A percentile compares a stretch with the other conserved stretches of the same genome.
Evolutionary conservation across 2,888 invertebrate genomes (phyloP).

Genomic region (Ophion ventricosus): DNA sequence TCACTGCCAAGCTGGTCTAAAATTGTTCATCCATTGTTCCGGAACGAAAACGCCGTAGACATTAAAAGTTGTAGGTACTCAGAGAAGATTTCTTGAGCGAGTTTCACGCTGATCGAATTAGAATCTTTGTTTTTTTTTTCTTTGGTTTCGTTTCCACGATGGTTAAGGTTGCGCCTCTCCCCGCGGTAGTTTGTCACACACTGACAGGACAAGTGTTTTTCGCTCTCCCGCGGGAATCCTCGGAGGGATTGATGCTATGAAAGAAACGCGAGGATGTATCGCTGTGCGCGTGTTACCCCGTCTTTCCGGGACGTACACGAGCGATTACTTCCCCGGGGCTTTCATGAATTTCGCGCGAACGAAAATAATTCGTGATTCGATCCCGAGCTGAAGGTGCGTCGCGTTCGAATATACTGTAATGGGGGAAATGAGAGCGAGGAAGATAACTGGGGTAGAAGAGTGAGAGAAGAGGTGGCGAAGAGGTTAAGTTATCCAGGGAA

Average conservation of each 20-base stretch:
- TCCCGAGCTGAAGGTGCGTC: background rate
- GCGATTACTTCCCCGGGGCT: constrained; percentile 20
- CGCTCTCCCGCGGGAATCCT: constrained; percentile 10
- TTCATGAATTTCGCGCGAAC: constrained; percentile 30
- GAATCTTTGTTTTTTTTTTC: constrained; percentile 11
- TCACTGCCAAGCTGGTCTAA: constrained; percentile 2
- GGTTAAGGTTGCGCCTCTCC: constrained; percentile 3
- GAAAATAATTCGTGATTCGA: constrained; percentile 51
- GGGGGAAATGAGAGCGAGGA: constrained; percentile 27
- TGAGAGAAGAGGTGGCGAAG: constrained; percentile 41
- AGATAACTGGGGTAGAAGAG: constrained; percentile 1
- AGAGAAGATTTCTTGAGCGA: constrained; percentile 4
- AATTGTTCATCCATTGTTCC: background rate
- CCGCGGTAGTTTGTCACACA: constrained; percentile 28
- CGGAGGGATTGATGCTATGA: constrained; percentile 20
- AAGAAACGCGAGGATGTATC: background rate
- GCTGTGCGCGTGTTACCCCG: background rate
- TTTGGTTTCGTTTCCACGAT: background rate
- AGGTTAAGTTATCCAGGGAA: constrained; percentile 68
- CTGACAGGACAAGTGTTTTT: constrained; percentile 8
- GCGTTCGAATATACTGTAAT: constrained; percentile 12
- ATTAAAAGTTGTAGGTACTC: background rate
- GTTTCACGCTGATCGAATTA: constrained; percentile 31
- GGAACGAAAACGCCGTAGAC: background rate
- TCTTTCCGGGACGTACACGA: background rate